Evolutionary conservation across 2,113 vertebrate species (phyloP).

Genomic region (Caranx ignobilis): DNA sequence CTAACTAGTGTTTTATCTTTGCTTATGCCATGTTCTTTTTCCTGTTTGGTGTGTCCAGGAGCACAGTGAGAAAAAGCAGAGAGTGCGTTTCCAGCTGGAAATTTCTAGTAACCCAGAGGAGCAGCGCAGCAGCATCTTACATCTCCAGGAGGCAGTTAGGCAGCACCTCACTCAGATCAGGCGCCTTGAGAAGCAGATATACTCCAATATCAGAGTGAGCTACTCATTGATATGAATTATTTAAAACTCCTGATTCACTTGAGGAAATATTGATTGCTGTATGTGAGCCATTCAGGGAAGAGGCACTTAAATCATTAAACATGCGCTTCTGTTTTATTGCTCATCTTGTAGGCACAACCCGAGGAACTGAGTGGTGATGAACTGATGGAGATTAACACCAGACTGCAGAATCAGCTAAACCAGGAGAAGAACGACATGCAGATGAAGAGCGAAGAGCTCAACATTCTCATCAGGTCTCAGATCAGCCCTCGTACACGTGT

Average conservation of each 20-base stretch:
- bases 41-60: constrained; percentile 82
- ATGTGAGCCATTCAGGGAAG: not conserved
- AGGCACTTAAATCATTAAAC: not conserved
- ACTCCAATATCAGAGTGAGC: constrained; percentile 93
- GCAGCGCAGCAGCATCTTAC: constrained; percentile 96
- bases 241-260: not conserved
- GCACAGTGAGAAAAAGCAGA: constrained; percentile 98
- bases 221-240: not conserved
- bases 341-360: constrained; percentile 86
- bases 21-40: not conserved
- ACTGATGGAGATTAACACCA: constrained; percentile 90
- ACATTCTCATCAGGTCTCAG: constrained; percentile 95
- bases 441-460: constrained; percentile 98
- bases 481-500: not conserved
- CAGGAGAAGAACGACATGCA: constrained; percentile 95
- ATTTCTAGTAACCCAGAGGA: constrained; percentile 99
- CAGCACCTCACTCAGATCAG: constrained; percentile 96
- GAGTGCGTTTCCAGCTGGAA: constrained; percentile 98
- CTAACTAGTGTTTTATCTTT: not conserved
- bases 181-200: constrained; percentile 97
- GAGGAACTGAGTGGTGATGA: constrained; percentile 90
- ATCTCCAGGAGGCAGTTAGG: constrained; percentile 95
- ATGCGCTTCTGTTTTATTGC: not conserved
- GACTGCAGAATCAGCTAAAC: constrained; percentile 94
- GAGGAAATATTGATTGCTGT: not conserved